A percentile compares a stretch with the other conserved stretches of the same genome.
phyloP scores from a whole-genome alignment of 2,113 vertebrate genomes.

The Nibea albiflora region DNA sequence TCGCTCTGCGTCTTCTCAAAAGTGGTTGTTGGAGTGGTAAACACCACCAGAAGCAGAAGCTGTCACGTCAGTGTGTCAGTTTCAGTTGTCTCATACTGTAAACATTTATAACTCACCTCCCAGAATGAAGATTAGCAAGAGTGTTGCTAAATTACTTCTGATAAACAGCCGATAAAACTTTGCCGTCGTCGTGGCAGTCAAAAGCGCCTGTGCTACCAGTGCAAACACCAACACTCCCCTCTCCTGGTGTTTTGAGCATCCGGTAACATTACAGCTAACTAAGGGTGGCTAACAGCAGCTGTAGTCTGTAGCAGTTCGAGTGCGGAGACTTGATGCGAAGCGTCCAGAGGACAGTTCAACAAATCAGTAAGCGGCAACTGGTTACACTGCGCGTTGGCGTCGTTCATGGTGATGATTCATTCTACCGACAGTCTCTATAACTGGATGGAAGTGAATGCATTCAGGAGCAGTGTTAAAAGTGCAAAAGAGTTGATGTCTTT shows the following conservation, averaged over 20 bases:
- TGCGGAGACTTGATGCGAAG: too few species aligned
- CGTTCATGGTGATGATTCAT: not conserved
- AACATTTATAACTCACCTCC: not conserved
- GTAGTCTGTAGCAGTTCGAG: too few species aligned
- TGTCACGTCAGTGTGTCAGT: conserved; percentile 14
- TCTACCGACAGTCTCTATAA: not conserved
- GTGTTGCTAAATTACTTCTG: not conserved
- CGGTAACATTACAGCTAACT: too few species aligned
- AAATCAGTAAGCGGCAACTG: too few species aligned
- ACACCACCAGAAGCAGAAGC: not conserved
- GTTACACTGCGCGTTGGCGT: not conserved
- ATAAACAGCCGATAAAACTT: too few species aligned
- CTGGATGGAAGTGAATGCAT: not conserved
- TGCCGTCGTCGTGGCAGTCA: too few species aligned
- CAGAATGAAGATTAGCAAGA: not conserved
- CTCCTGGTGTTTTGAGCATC: too few species aligned
- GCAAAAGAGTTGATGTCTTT: not conserved
- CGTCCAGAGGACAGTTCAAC: too few species aligned
- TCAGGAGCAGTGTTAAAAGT: not conserved
- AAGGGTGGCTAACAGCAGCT: too few species aligned
- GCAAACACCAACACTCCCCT: too few species aligned
- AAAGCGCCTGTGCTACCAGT: too few species aligned
- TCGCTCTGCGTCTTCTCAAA: not conserved
- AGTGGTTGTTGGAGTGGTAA: not conserved
- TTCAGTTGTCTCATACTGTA: too few species aligned